These are phyloP conservation scores for Lamellibrachia satsuma DNA, from an alignment of 2,888 invertebrate species.

Conservation along the genomic window DNA sequence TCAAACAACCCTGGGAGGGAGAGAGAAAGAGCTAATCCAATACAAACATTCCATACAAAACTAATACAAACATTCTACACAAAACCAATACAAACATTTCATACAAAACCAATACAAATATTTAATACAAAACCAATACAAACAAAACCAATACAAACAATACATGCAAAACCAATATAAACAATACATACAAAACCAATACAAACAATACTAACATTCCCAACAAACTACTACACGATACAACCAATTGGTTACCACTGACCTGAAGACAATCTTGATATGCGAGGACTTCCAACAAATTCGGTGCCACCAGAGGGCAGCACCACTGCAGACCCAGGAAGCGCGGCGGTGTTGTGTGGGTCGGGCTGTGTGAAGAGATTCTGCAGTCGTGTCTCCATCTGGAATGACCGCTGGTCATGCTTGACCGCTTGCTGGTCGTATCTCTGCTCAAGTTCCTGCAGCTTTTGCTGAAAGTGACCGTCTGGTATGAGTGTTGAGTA, in stretches of 20 bases:
- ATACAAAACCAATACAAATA: not conserved
- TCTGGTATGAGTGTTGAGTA: constrained; percentile 40
- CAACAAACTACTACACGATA: not conserved
- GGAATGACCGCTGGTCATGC: constrained; percentile 90
- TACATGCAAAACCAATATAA: not conserved
- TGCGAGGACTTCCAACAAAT: not conserved
- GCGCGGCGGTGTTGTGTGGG: not conserved
- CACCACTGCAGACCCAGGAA: not conserved
- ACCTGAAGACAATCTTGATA: not conserved
- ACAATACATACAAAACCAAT: not conserved
- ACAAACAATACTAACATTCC: not conserved
- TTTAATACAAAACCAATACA: not conserved
- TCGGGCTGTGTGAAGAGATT: not conserved
- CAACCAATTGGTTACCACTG: not conserved
- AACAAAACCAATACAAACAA: not conserved
- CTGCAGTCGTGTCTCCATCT: constrained; percentile 68
- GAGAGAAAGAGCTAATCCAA: too few species aligned
- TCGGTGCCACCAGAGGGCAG: not conserved
- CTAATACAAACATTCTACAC: not conserved
- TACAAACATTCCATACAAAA: too few species aligned
- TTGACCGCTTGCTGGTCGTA: constrained; percentile 77
- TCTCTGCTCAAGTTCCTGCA: constrained; percentile 89
- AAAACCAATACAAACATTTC: not conserved
- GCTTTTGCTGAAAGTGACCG: constrained; percentile 43
- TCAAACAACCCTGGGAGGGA: too few species aligned